A percentile compares a stretch with the other conserved stretches of the same genome.
Conservation (phyloP, 2,888 invertebrate species). For the Zhengitettix transpicula region DNA sequence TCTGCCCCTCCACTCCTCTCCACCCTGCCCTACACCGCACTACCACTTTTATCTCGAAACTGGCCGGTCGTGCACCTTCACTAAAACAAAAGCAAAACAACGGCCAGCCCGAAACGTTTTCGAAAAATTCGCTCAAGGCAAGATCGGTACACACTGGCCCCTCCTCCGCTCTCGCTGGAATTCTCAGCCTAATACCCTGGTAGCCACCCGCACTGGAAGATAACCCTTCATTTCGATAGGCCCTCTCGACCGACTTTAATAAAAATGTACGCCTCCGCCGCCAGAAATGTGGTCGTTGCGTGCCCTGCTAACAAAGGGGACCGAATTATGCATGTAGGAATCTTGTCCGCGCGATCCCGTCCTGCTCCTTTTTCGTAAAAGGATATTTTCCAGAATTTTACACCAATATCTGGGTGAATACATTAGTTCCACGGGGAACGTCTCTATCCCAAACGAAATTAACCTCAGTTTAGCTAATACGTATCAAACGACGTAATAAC, state of each 20-base stretch:
- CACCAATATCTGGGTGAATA: too few species aligned
- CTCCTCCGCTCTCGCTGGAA: neutral
- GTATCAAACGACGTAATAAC: too few species aligned
- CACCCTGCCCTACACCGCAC: neutral
- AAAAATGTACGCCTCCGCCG: neutral
- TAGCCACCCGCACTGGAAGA: neutral
- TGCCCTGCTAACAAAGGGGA: neutral
- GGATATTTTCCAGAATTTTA: too few species aligned
- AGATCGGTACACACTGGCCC: too few species aligned
- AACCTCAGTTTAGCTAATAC: too few species aligned
- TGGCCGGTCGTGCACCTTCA: too few species aligned
- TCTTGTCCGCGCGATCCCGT: neutral
- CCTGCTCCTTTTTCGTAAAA: neutral
- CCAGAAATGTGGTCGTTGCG: neutral
- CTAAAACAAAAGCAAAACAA: too few species aligned
- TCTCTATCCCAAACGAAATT: too few species aligned
- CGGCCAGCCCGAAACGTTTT: too few species aligned
- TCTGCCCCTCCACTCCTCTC: neutral
- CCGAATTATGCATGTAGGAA: neutral
- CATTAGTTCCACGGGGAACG: too few species aligned
- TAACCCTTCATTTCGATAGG: neutral
- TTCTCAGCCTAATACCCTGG: neutral
- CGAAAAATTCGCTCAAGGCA: too few species aligned
- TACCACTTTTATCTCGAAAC: too few species aligned
- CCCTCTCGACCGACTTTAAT: neutral